phyloP scores from a whole-genome alignment of 2,888 invertebrate genomes.

The Bibio marci region DNA sequence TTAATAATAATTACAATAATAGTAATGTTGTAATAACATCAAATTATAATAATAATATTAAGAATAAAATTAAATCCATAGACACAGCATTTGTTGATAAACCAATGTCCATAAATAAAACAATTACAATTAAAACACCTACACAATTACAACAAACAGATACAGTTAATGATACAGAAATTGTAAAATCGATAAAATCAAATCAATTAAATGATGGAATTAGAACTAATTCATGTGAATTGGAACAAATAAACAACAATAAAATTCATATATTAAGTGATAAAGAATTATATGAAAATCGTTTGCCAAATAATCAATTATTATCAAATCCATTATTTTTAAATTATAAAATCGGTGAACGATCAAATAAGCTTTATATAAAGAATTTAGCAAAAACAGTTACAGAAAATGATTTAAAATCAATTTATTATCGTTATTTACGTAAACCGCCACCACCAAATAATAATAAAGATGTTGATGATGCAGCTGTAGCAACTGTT shows the following conservation, averaged over 20 bases:
- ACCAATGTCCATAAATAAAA: neutral
- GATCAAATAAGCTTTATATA: conserved; percentile 73
- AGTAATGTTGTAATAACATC: no score
- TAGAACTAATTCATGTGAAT: neutral
- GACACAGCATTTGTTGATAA: neutral
- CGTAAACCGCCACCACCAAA: conserved; percentile 13
- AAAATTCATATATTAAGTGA: conserved; percentile 34
- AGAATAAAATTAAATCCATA: neutral
- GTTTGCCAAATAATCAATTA: conserved; percentile 53
- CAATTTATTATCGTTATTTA: conserved; percentile 55
- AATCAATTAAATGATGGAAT: neutral
- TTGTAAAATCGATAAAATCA: no score
- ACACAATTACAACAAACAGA: neutral
- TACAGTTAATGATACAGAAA: neutral
- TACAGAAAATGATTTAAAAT: conserved; percentile 52
- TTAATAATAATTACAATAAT: conserved; percentile 14
- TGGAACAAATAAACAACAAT: no score
- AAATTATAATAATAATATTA: neutral
- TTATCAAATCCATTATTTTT: conserved; percentile 62
- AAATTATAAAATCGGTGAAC: conserved; percentile 67
- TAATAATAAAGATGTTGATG: no score
- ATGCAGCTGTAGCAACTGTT: no score
- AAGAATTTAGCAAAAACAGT: conserved; percentile 79
- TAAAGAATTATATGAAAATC: conserved; percentile 47
- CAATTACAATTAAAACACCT: neutral